These are phyloP conservation scores for Tichodroma muraria DNA, from an alignment of 2,113 vertebrate species.

Conservation along the genomic window DNA sequence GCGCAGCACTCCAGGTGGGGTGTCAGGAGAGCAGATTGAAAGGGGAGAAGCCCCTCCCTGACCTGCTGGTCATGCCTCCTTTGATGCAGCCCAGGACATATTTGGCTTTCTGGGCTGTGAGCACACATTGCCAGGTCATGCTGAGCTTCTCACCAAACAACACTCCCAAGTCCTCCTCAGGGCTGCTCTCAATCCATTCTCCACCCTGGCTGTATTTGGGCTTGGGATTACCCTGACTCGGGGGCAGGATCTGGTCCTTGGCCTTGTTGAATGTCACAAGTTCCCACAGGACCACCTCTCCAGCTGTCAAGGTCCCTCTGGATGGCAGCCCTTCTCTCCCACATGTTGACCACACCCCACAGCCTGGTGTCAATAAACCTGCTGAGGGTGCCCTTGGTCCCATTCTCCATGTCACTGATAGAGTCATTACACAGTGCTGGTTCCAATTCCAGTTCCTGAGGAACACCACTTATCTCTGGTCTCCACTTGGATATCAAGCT, in stretches of 20 bases:
- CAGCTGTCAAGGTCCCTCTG: neutral
- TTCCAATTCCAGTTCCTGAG: neutral
- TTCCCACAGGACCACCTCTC: neutral
- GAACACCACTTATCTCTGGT: neutral
- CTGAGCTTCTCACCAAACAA: neutral
- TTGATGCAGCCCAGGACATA: neutral
- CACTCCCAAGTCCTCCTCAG: neutral
- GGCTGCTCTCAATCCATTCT: neutral
- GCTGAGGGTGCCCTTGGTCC: fast-evolving
- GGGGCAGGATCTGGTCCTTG: neutral
- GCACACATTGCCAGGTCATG: neutral
- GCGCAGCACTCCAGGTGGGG: neutral
- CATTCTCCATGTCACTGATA: neutral
- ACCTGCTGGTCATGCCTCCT: neutral
- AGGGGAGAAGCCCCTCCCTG: neutral
- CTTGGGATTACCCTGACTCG: neutral
- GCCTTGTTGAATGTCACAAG: neutral
- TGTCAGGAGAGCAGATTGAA: neutral
- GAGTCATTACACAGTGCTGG: neutral
- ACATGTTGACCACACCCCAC: fast-evolving
- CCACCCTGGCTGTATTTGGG: neutral
- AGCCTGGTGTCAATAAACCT: neutral
- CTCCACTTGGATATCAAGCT: neutral
- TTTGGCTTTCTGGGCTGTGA: neutral
- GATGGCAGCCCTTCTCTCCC: neutral